Percentiles rank a stretch among this genome's conserved stretches.
Evolutionary conservation across 2,113 vertebrate genomes (phyloP).

Genomic region (Jaculus jaculus): DNA sequence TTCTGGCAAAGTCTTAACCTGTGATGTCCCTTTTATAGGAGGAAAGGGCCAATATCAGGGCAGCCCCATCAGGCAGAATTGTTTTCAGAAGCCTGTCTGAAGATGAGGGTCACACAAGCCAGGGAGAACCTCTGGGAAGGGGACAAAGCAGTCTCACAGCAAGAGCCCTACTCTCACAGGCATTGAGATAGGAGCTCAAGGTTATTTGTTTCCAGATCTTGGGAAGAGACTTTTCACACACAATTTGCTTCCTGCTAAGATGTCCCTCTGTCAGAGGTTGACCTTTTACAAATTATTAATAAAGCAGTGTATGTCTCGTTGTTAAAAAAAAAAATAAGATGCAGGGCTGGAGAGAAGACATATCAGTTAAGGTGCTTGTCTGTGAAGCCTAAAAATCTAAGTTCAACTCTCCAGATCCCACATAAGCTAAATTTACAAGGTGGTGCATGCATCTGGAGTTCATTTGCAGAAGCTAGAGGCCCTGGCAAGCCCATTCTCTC

Average conservation of each 20-base stretch:
- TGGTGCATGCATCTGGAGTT: too few relatives aligned
- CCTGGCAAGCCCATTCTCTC: too few relatives aligned
- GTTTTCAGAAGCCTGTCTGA: neutral
- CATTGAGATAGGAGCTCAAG: conserved; percentile 38
- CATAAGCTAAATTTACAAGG: too few relatives aligned
- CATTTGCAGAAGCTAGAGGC: too few relatives aligned
- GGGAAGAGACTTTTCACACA: conserved; percentile 67
- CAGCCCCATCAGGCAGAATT: neutral
- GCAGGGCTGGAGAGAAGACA: too few relatives aligned
- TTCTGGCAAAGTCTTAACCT: conserved; percentile 55
- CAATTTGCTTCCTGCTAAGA: conserved; percentile 76
- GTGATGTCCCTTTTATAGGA: conserved; percentile 16
- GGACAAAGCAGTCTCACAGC: neutral
- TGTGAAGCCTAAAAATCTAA: too few relatives aligned
- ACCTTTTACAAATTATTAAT: conserved; percentile 93
- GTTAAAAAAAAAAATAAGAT: too few relatives aligned
- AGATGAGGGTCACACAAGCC: neutral
- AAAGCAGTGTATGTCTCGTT: conserved; percentile 89
- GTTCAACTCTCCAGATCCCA: too few relatives aligned
- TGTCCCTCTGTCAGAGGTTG: conserved; percentile 77
- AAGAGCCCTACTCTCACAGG: neutral
- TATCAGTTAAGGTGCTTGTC: too few relatives aligned
- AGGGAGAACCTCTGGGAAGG: neutral
- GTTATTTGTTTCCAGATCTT: conserved; percentile 54
- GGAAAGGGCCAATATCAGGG: conserved; percentile 7